phyloP scores from a whole-genome alignment of 2,797 vertebrate species.

The Fundulus diaphanus region DNA sequence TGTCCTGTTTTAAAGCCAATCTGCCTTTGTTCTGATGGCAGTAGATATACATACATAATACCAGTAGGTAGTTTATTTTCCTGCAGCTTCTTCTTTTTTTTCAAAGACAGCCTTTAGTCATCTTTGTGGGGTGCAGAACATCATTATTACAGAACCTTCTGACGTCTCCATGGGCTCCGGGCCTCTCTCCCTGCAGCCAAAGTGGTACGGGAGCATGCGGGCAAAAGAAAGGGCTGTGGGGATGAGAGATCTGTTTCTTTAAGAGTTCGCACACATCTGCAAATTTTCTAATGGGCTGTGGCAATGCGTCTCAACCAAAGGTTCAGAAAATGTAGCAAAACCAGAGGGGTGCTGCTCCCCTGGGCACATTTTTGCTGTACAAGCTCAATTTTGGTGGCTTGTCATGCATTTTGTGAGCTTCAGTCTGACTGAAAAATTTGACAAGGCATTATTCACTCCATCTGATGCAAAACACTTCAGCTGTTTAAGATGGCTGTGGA shows the following conservation, averaged over 20 bases:
- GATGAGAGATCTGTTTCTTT: slow-evolving; percentile 57
- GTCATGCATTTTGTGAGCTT: slow-evolving; percentile 65
- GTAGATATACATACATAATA: slow-evolving; percentile 16
- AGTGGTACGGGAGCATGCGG: slow-evolving; percentile 64
- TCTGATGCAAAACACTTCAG: slow-evolving; percentile 61
- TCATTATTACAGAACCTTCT: slow-evolving; percentile 61
- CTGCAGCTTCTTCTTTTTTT: slow-evolving; percentile 27
- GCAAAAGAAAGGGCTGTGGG: slow-evolving; percentile 66
- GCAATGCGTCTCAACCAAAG: slow-evolving; percentile 61
- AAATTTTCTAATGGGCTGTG: slow-evolving; percentile 66
- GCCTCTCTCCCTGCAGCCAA: slow-evolving; percentile 66
- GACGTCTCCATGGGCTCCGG: slow-evolving; percentile 63
- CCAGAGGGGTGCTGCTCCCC: slow-evolving; percentile 57
- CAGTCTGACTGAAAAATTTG: slow-evolving; percentile 60
- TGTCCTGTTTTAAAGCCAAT: not conserved
- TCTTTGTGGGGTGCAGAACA: slow-evolving; percentile 62
- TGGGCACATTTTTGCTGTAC: slow-evolving; percentile 64
- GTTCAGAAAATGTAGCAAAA: slow-evolving; percentile 66
- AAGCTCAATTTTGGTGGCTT: slow-evolving; percentile 66
- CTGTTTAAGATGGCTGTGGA: slow-evolving; percentile 58
- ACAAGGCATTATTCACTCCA: slow-evolving; percentile 64
- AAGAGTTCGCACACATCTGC: slow-evolving; percentile 55
- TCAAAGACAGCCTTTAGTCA: slow-evolving; percentile 45
- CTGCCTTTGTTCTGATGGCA: not conserved
- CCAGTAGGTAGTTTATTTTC: slow-evolving; percentile 34